Conservation (phyloP, 1,140 invertebrate genomes). For the Prorops nasuta region DNA sequence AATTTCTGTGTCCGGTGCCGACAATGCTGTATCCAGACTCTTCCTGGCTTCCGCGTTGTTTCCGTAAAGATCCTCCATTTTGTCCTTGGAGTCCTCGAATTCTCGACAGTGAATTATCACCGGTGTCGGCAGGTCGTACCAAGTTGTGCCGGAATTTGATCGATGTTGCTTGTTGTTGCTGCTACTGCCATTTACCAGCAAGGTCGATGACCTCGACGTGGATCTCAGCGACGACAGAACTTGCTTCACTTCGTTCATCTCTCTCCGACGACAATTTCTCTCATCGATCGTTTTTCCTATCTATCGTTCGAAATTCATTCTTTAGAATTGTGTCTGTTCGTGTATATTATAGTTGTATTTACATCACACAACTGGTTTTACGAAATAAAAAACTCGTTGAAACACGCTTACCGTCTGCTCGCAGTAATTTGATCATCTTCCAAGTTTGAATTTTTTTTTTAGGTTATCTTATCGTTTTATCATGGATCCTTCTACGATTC, state of each 20-base stretch:
- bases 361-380: too few relatives aligned
- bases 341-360: neutral
- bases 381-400: too few relatives aligned
- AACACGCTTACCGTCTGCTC: neutral
- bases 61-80: slow-evolving; percentile 27
- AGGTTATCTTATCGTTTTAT: too few relatives aligned
- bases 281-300: neutral
- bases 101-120: slow-evolving; percentile 38
- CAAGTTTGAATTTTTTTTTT: too few relatives aligned
- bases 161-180: neutral
- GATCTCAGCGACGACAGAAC: slow-evolving; percentile 34
- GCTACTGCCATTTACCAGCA: slow-evolving; percentile 2
- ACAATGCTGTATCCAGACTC: neutral
- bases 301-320: neutral
- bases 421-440: neutral
- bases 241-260: slow-evolving; percentile 43
- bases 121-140: slow-evolving; percentile 43
- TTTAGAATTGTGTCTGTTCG: neutral
- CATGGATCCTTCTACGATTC: too few relatives aligned
- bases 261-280: neutral
- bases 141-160: slow-evolving; percentile 20
- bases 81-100: slow-evolving; percentile 22
- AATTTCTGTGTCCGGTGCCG: neutral
- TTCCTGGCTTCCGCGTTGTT: slow-evolving; percentile 25
- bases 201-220: slow-evolving; percentile 24